These are phyloP conservation scores for Ramphastos sulfuratus DNA, from an alignment of 2,113 vertebrate genomes.

Conservation along the genomic window DNA sequence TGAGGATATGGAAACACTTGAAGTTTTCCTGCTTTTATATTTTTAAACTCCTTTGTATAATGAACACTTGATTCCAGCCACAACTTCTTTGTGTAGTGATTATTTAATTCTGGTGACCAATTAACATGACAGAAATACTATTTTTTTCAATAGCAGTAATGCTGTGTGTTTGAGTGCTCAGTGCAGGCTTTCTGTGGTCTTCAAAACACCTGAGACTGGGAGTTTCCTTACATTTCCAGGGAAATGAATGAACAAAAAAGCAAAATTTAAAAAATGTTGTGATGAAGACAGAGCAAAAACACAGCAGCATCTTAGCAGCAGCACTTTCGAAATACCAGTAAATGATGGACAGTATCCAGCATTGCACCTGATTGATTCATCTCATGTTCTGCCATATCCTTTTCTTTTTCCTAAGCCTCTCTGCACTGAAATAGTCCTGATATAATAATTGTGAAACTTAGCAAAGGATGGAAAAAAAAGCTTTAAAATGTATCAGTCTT, in stretches of 20 bases:
- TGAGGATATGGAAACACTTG: neutral
- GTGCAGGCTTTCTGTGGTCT: neutral
- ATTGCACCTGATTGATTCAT: accelerated
- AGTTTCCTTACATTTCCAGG: neutral
- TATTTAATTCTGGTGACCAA: neutral
- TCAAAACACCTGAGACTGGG: accelerated
- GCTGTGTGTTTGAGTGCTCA: neutral
- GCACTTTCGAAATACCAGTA: neutral
- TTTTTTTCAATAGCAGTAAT: neutral
- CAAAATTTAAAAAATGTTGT: neutral
- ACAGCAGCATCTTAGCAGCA: neutral
- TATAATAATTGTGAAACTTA: neutral
- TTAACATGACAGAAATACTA: neutral
- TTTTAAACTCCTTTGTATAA: neutral
- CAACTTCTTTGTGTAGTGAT: neutral
- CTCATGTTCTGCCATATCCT: neutral
- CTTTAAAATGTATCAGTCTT: neutral
- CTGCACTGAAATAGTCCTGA: neutral
- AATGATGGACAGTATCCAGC: neutral
- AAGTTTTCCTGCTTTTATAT: neutral
- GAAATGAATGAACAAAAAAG: neutral
- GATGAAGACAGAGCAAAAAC: neutral
- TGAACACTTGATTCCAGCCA: neutral
- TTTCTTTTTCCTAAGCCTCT: neutral
- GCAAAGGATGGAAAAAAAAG: neutral